Evolutionary conservation across 2,888 invertebrate species (phyloP).

Genomic region (Desoria tigrina): DNA sequence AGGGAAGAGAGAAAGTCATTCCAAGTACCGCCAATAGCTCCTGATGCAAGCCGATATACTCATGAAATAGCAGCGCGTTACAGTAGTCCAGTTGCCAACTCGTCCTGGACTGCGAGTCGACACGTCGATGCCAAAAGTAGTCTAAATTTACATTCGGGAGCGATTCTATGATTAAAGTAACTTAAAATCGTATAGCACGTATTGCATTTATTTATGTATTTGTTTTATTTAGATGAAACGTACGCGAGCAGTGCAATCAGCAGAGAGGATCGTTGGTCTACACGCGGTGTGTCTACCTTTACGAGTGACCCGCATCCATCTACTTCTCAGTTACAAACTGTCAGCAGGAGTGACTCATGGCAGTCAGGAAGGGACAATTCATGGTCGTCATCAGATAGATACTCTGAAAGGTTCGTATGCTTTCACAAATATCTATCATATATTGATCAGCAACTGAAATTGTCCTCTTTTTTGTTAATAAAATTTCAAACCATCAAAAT

Average conservation of each 20-base stretch:
- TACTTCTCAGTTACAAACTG: too few relatives aligned
- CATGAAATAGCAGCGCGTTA: conserved; percentile 2
- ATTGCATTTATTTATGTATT: too few relatives aligned
- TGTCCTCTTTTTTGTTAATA: background rate
- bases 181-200: too few relatives aligned
- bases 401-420: too few relatives aligned
- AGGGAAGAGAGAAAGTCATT: background rate
- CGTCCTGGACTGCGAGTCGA: background rate
- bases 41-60: background rate
- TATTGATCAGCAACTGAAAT: background rate
- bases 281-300: too few relatives aligned
- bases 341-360: background rate
- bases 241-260: too few relatives aligned
- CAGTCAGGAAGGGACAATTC: background rate
- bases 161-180: too few relatives aligned
- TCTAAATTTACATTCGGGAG: too few relatives aligned
- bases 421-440: background rate
- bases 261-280: too few relatives aligned
- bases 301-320: too few relatives aligned
- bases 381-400: conserved; percentile 6
- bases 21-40: background rate
- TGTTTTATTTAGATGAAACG: too few relatives aligned
- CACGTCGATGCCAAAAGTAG: background rate
- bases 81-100: background rate
- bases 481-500: background rate